Base-by-base conservation (phyloP, 2,113 vertebrate species). In the Vimba vimba region DNA sequence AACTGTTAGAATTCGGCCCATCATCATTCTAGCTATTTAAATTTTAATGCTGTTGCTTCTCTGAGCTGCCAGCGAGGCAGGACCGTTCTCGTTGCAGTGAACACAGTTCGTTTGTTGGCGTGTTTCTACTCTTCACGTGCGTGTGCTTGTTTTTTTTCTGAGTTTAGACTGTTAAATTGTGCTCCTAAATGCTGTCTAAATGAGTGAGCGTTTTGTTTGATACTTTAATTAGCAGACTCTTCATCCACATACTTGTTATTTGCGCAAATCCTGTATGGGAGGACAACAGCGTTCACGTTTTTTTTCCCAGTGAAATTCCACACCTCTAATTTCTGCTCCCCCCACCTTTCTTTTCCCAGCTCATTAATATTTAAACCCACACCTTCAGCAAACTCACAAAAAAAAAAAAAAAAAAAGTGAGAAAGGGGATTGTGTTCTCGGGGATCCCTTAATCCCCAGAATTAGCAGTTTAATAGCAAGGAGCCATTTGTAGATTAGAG, bases 401-500 rank as follows among this genome's bases (percentile, higher is more conserved):
- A 87, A 43, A 43, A 43, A 43, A 43, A 36, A 36, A 43, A 43
- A 43, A 43, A 43, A 90, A 87, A 83, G 83, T 89, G 86, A 82
- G 87, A 87, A 89, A 88, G 89, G 89, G 91, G 91, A 91, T 91
- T 90, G 91, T 91, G 89, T 91, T 90, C 89, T 91, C 89, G 87
- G 88, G 87, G 87, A 91, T 90, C 90, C 89, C 87, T 91, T 91
- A 91, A 91, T 90, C 91, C 91, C 89, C 90, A 86, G 89, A 91
- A 91, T 91, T 91, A 91, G 91, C 87, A 90, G 91, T 91, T 90
- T 91, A 91, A 91, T 91, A 91, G 89, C 91, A 90, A 89, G 89
- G 88, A 91, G 88, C 91, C 91, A 91, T 91, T 91, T 91, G 89
- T 91, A 91, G 90, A 91, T 91, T 91, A 91, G 90, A 90, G 89